A percentile compares a stretch with the other conserved stretches of the same genome.
phyloP scores from a whole-genome alignment of 2,113 vertebrate genomes.

The Lasiurus cinereus region DNA sequence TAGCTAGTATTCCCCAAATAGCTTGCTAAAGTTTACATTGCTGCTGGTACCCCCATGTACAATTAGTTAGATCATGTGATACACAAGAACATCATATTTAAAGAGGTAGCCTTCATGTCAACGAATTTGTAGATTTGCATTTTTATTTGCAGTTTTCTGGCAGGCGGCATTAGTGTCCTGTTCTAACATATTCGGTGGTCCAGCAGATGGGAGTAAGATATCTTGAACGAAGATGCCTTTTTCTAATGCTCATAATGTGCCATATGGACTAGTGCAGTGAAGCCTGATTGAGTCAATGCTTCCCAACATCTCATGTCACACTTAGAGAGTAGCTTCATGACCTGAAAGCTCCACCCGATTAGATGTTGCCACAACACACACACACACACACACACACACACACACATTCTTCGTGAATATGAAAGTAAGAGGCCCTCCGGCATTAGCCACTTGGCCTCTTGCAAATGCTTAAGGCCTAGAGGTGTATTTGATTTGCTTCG shows the following conservation, averaged over 20 bases:
- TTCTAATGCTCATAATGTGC: not conserved
- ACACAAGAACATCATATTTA: not conserved
- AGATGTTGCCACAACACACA: not conserved
- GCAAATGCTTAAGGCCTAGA: not conserved
- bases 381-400: not conserved
- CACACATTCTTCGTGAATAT: not conserved
- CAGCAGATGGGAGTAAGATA: not conserved
- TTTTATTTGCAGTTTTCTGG: slow-evolving; percentile 22
- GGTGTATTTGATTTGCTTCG: slow-evolving; percentile 44
- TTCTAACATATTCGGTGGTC: not conserved
- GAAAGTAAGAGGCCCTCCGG: not conserved
- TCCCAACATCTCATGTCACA: not conserved
- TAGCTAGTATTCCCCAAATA: not conserved
- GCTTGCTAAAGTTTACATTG: not conserved
- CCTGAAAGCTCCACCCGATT: not conserved
- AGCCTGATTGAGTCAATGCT: not conserved
- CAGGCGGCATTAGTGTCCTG: not conserved
- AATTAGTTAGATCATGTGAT: not conserved
- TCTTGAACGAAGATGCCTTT: not conserved
- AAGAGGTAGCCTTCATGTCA: not conserved
- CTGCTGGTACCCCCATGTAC: fast-evolving
- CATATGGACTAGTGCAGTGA: not conserved
- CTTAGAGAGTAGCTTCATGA: not conserved
- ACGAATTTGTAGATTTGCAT: not conserved
- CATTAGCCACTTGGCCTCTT: not conserved